Percentiles rank a stretch among this genome's conserved stretches.
Conservation (phyloP, 2,113 vertebrate genomes). For the Ptyas mucosa region DNA sequence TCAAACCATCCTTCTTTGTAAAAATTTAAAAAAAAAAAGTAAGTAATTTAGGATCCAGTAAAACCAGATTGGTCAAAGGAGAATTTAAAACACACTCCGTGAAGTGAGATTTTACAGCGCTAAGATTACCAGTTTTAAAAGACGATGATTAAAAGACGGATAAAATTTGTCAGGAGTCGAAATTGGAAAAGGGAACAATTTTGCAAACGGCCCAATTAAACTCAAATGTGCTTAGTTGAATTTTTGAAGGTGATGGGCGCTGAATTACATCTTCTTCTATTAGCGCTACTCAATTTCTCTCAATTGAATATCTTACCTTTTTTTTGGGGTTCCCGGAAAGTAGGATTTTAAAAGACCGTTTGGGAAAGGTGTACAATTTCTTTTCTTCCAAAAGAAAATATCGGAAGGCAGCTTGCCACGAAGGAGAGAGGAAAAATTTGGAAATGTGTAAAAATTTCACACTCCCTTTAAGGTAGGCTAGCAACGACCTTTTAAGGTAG, state of each 20-base stretch:
- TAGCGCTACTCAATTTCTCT: background rate
- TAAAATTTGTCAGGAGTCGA: background rate
- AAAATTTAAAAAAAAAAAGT: background rate
- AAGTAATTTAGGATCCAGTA: background rate
- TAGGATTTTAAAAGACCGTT: background rate
- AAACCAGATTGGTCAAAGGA: background rate
- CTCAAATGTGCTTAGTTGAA: background rate
- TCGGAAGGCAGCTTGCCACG: background rate
- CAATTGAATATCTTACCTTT: background rate
- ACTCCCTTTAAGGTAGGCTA: background rate
- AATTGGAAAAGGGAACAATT: background rate
- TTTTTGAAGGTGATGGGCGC: background rate
- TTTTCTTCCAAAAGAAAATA: background rate
- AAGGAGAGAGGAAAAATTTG: background rate
- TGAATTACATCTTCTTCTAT: background rate
- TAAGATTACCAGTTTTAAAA: background rate
- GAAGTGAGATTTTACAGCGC: background rate
- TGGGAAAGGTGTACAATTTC: background rate
- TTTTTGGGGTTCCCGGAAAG: background rate
- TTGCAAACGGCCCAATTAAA: background rate
- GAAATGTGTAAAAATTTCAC: background rate
- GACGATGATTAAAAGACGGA: background rate
- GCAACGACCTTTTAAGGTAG: background rate
- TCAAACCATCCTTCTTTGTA: background rate
- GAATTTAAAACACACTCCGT: background rate